Evolutionary conservation across 2,888 invertebrate species (phyloP).

Genomic region (Drosophila longiperda): DNA sequence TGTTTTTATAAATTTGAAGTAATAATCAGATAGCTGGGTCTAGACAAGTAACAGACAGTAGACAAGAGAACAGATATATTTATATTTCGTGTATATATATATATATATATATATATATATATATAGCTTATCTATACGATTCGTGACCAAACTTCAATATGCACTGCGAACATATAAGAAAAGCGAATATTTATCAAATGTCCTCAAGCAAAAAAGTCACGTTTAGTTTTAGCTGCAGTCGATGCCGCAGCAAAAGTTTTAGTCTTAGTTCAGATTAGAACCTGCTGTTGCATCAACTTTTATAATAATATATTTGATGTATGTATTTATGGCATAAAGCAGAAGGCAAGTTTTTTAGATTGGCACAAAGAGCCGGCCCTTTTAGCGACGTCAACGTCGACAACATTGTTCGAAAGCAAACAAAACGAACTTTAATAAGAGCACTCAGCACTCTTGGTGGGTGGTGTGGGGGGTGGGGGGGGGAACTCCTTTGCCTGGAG

Average conservation of each 20-base stretch:
- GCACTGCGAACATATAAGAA: no score
- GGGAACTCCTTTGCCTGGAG: conserved; percentile 11
- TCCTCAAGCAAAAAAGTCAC: conserved; percentile 6
- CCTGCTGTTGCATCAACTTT: conserved; percentile 25
- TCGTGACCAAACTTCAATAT: conserved; percentile 12
- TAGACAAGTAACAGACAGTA: background rate
- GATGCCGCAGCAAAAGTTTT: no score
- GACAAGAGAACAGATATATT: background rate
- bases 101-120: background rate
- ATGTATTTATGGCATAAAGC: conserved; percentile 20
- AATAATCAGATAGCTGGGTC: background rate
- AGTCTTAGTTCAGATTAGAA: conserved; percentile 9
- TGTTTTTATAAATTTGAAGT: background rate
- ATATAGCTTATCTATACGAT: background rate
- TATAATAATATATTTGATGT: conserved; percentile 16
- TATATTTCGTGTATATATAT: background rate
- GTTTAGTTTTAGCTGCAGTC: conserved; percentile 4
- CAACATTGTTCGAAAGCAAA: conserved; percentile 72
- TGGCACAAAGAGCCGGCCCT: conserved; percentile 38
- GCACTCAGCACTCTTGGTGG: conserved; percentile 46
- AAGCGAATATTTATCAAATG: background rate
- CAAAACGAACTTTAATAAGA: conserved; percentile 80
- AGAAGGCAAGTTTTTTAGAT: conserved; percentile 31
- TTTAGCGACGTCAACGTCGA: conserved; percentile 38
- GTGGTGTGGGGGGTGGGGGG: background rate